phyloP scores from a whole-genome alignment of 2,113 vertebrate genomes.

The Prunella fulvescens region DNA sequence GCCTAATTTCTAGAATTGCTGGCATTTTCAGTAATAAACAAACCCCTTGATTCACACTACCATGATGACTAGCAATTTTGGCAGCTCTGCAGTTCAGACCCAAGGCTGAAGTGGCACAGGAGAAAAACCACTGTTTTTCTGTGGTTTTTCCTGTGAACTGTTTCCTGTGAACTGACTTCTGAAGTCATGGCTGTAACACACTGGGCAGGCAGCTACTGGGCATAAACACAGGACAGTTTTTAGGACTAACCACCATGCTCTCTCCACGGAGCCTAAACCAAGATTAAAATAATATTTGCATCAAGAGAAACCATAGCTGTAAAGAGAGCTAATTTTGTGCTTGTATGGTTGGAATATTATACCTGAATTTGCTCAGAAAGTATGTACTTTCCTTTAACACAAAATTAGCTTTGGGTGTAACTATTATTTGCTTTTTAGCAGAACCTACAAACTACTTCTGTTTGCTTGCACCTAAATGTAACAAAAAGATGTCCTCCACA shows the following conservation, averaged over 20 bases:
- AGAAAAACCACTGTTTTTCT: not conserved
- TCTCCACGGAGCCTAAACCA: not conserved
- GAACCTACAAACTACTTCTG: conserved; percentile 21
- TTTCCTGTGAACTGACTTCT: not conserved
- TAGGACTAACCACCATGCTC: conserved; percentile 14
- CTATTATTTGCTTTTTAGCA: conserved; percentile 49
- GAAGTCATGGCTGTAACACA: not conserved
- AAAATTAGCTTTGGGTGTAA: conserved; percentile 48
- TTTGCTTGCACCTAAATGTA: conserved; percentile 28
- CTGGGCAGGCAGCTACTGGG: not conserved
- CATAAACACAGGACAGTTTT: conserved; percentile 37
- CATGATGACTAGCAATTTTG: not conserved
- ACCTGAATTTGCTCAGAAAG: conserved; percentile 3
- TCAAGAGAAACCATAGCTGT: conserved; percentile 1
- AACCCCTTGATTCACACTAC: not conserved
- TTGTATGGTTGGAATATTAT: not conserved
- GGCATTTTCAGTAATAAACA: not conserved
- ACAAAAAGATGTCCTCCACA: conserved; percentile 52
- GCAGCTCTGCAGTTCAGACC: not conserved
- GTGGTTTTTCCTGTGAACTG: not conserved
- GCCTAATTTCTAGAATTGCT: not conserved
- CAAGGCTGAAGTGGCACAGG: not conserved
- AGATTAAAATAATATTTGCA: conserved; percentile 54
- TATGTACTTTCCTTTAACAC: not conserved
- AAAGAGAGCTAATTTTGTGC: conserved; percentile 31